These are phyloP conservation scores for Poecile montanus DNA, from an alignment of 2,797 vertebrate genomes.

Conservation along the genomic window DNA sequence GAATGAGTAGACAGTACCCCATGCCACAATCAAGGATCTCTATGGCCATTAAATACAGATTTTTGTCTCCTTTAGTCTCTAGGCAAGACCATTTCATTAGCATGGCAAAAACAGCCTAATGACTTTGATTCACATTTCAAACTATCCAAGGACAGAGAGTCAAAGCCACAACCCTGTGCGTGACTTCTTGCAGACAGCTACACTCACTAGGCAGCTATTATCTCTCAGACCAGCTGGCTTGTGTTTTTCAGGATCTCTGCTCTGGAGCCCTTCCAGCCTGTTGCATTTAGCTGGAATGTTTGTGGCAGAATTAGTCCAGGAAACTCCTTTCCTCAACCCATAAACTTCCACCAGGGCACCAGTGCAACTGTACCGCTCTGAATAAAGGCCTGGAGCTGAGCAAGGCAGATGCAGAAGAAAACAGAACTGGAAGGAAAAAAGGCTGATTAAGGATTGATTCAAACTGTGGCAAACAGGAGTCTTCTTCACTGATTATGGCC, in stretches of 20 bases:
- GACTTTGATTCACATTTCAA: not conserved
- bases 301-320: not conserved
- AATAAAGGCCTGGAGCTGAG: not conserved
- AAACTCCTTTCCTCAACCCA: not conserved
- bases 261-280: constrained; percentile 17
- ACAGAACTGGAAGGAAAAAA: not conserved
- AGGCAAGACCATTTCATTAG: not conserved
- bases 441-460: not conserved
- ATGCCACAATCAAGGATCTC: not conserved
- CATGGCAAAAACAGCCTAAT: not conserved
- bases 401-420: not conserved
- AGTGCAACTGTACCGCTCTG: not conserved
- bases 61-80: not conserved
- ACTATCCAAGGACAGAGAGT: not conserved
- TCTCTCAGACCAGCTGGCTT: constrained; percentile 49
- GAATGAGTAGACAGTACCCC: not conserved
- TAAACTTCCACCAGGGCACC: not conserved
- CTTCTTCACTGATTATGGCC: not conserved
- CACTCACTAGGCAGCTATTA: not conserved
- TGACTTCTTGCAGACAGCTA: not conserved
- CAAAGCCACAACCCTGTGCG: not conserved
- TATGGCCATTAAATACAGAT: not conserved
- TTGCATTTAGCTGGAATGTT: not conserved
- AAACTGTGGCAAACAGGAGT: not conserved
- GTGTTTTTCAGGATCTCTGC: constrained; percentile 49